phyloP scores from a whole-genome alignment of 2,888 invertebrate genomes.

The Drosophila affinis region DNA sequence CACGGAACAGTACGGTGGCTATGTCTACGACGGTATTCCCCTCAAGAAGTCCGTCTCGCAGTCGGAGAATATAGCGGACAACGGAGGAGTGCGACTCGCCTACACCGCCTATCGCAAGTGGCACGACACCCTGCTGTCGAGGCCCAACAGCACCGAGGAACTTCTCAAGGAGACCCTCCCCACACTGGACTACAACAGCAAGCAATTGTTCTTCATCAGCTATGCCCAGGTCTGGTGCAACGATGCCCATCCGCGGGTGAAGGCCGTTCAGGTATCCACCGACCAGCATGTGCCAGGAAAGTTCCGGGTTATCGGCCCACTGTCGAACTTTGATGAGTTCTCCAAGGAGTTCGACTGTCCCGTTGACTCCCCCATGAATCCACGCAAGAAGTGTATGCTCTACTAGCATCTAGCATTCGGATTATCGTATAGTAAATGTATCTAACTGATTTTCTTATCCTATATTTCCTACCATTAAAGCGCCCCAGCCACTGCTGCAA shows the following conservation, averaged over 20 bases:
- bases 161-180: slow-evolving; percentile 69
- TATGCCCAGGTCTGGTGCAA: slow-evolving; percentile 81
- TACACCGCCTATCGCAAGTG: slow-evolving; percentile 78
- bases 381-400: slow-evolving; percentile 71
- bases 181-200: slow-evolving; percentile 68
- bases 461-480: neutral
- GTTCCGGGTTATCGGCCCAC: slow-evolving; percentile 76
- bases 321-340: slow-evolving; percentile 79
- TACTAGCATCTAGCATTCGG: slow-evolving; percentile 65
- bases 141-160: slow-evolving; percentile 17
- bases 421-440: neutral
- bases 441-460: neutral
- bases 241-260: slow-evolving; percentile 56
- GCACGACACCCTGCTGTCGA: slow-evolving; percentile 50
- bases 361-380: slow-evolving; percentile 74
- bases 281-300: slow-evolving; percentile 71
- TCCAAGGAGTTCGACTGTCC: slow-evolving; percentile 77
- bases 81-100: slow-evolving; percentile 80
- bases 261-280: slow-evolving; percentile 56
- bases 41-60: slow-evolving; percentile 69
- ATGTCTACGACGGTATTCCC: slow-evolving; percentile 58
- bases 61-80: slow-evolving; percentile 82
- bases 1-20: slow-evolving; percentile 72
- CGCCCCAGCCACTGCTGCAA: neutral
- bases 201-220: slow-evolving; percentile 81